Percentiles rank a stretch among this genome's conserved stretches.
phyloP scores from a whole-genome alignment of 2,113 vertebrate species.

The Ceyx margarethae region DNA sequence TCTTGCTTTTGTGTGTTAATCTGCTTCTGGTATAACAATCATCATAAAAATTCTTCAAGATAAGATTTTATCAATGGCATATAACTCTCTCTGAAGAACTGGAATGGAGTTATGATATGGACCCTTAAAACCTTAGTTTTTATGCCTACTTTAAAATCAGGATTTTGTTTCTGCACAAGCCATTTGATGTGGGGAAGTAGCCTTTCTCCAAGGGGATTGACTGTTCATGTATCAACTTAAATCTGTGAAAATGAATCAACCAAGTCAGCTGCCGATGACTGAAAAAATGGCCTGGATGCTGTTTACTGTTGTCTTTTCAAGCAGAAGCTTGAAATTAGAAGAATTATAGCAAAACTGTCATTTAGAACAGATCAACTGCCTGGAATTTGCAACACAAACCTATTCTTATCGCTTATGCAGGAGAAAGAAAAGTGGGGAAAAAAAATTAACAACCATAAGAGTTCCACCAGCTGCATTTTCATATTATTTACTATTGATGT shows the following conservation, averaged over 20 bases:
- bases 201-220: background rate
- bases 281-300: constrained; percentile 9
- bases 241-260: constrained; percentile 46
- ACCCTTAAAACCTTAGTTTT: background rate
- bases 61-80: background rate
- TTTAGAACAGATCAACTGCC: background rate
- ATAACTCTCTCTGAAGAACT: background rate
- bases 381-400: constrained; percentile 39
- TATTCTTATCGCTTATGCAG: constrained; percentile 27
- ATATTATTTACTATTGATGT: constrained; percentile 43
- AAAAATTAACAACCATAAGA: background rate
- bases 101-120: background rate
- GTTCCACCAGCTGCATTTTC: constrained; percentile 18
- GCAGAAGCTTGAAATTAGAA: constrained; percentile 43
- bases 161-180: background rate
- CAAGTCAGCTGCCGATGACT: constrained; percentile 35
- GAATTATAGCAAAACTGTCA: constrained; percentile 49
- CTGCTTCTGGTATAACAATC: background rate
- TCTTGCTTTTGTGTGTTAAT: background rate
- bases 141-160: background rate
- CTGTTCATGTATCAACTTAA: background rate
- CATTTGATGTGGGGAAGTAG: background rate
- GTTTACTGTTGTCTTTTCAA: constrained; percentile 11
- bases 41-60: background rate
- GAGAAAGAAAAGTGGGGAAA: constrained; percentile 3